Percentiles rank a stretch among this genome's conserved stretches.
These are phyloP conservation scores for Chalcis sispes DNA, from an alignment of 2,888 invertebrate genomes.

Conservation along the genomic window DNA sequence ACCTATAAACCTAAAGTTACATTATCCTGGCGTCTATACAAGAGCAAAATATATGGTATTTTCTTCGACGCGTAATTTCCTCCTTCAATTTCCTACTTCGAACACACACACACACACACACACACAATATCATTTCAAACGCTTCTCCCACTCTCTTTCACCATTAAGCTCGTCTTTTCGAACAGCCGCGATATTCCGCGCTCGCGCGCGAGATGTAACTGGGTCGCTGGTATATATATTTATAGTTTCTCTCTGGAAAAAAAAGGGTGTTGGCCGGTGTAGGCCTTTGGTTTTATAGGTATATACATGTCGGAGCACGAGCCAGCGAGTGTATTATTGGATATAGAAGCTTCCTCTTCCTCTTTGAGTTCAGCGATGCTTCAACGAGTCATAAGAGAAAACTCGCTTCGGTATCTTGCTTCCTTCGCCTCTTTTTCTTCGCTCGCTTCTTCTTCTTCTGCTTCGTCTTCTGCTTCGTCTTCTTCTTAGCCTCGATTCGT, in stretches of 20 bases:
- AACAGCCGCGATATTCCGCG: no score
- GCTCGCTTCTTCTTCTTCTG: neutral
- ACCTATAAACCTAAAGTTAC: no score
- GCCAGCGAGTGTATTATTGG: slow-evolving; percentile 65
- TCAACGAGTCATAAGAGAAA: neutral
- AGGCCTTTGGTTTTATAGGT: neutral
- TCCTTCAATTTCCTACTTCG: neutral
- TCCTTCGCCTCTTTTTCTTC: neutral
- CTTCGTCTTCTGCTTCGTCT: slow-evolving; percentile 3
- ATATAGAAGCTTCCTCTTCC: slow-evolving; percentile 33
- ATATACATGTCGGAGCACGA: slow-evolving; percentile 55
- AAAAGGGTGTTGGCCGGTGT: slow-evolving; percentile 63
- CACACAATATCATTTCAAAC: neutral
- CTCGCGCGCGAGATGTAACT: slow-evolving; percentile 61
- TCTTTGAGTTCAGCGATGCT: neutral
- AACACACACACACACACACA: neutral
- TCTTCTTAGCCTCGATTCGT: slow-evolving; percentile 46
- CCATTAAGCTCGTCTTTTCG: slow-evolving; percentile 43
- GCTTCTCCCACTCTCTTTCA: slow-evolving; percentile 6
- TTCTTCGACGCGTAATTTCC: neutral
- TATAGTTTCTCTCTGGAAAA: slow-evolving; percentile 70
- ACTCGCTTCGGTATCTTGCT: no score
- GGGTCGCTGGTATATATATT: slow-evolving; percentile 69
- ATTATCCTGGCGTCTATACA: neutral
- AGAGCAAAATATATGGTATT: no score